These are phyloP conservation scores for Pampus argenteus DNA, from an alignment of 2,797 vertebrate species.

Conservation along the genomic window DNA sequence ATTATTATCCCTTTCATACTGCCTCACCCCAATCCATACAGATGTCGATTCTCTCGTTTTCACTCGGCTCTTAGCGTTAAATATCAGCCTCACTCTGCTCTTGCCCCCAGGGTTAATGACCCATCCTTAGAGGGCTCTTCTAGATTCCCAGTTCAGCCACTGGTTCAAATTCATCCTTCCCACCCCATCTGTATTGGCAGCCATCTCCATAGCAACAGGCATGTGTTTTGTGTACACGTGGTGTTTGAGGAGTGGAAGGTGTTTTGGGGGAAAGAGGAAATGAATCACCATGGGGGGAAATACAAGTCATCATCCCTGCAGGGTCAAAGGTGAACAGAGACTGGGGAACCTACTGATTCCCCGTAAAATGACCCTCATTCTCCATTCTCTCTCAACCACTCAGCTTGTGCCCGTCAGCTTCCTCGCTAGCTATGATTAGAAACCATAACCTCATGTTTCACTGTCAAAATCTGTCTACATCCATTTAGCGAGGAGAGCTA, in stretches of 20 bases:
- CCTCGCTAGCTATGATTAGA: constrained; percentile 78
- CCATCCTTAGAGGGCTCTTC: constrained; percentile 33
- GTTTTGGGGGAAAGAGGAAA: constrained; percentile 51
- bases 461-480: constrained; percentile 73
- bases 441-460: constrained; percentile 76
- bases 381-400: constrained; percentile 24
- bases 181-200: constrained; percentile 18
- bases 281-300: constrained; percentile 66
- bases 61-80: constrained; percentile 35
- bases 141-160: constrained; percentile 27
- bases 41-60: constrained; percentile 48
- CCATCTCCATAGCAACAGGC: constrained; percentile 58
- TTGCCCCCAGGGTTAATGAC: constrained; percentile 61
- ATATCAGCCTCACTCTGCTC: constrained; percentile 30
- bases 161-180: constrained; percentile 7
- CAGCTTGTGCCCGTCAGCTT: constrained; percentile 42
- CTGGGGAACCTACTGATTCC: constrained; percentile 37
- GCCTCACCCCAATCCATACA: constrained; percentile 32
- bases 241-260: not conserved
- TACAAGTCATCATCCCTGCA: constrained; percentile 45
- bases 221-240: constrained; percentile 54
- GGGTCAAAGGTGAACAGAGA: constrained; percentile 56
- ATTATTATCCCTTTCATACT: constrained; percentile 58
- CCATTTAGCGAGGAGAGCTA: constrained; percentile 70
- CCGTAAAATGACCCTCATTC: constrained; percentile 46